Conservation (phyloP, 2,797 vertebrate genomes). For the Adrianichthys oophorus region DNA sequence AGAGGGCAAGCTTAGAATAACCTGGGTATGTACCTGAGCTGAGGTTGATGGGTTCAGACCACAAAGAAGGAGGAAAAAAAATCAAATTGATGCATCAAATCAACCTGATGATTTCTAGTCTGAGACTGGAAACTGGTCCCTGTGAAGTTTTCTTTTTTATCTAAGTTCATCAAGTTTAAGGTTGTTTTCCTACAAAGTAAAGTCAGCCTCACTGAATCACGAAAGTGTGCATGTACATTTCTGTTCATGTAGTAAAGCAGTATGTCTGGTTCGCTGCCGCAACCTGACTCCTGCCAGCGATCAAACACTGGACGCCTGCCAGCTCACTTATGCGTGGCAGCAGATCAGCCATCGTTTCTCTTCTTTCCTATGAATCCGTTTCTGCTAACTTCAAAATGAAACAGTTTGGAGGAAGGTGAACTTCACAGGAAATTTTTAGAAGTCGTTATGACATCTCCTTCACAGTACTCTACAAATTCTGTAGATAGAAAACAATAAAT, state of each 20-base stretch:
- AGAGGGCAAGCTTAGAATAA: conserved; percentile 62
- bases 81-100: background rate
- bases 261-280: background rate
- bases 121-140: background rate
- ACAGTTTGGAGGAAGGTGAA: no score
- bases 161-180: background rate
- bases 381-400: no score
- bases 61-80: conserved; percentile 15
- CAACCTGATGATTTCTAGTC: background rate
- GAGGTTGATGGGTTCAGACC: conserved; percentile 50
- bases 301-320: background rate
- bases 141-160: background rate
- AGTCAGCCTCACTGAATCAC: background rate
- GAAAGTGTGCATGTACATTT: background rate
- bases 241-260: background rate
- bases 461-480: no score
- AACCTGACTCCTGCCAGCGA: background rate
- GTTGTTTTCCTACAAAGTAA: background rate
- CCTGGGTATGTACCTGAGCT: conserved; percentile 49
- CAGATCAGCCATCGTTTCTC: no score
- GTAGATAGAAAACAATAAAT: no score
- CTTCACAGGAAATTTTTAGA: no score
- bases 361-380: no score
- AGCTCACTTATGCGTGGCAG: no score
- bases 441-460: no score